A percentile compares a stretch with the other conserved stretches of the same genome.
Conservation (phyloP, 2,113 vertebrate species). For the Isichthys henryi region DNA sequence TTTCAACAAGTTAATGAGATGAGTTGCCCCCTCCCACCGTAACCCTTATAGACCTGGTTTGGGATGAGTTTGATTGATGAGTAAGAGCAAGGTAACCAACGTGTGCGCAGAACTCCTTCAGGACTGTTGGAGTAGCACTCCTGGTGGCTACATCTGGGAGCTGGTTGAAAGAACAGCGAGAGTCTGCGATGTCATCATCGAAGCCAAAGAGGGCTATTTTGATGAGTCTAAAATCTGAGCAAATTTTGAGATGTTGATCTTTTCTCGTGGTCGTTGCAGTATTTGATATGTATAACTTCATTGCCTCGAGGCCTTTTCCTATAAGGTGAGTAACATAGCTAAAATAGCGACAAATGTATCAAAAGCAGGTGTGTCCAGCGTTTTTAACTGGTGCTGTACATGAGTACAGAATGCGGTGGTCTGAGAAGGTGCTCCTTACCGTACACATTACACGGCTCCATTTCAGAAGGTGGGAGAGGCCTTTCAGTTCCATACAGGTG, state of each 20-base stretch:
- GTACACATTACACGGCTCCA: background rate
- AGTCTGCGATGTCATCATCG: background rate
- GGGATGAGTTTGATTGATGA: background rate
- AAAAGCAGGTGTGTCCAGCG: background rate
- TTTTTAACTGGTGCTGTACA: background rate
- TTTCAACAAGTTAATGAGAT: background rate
- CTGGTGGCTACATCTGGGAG: background rate
- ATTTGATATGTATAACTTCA: background rate
- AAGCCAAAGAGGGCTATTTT: background rate
- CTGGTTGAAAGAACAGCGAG: no score
- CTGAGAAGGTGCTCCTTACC: background rate
- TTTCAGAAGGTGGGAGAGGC: background rate
- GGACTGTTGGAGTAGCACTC: background rate
- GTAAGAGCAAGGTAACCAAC: background rate
- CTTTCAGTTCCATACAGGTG: background rate
- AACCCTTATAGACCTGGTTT: background rate
- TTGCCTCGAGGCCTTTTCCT: background rate
- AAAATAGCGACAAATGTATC: background rate
- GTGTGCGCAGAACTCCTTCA: background rate
- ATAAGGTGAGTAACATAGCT: background rate
- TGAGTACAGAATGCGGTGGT: background rate
- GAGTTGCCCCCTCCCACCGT: background rate
- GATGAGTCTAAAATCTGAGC: background rate
- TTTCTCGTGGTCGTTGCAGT: background rate
- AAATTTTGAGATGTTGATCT: background rate